These are phyloP conservation scores for Megaceryle torquata DNA, from an alignment of 2,113 vertebrate genomes.

Conservation along the genomic window DNA sequence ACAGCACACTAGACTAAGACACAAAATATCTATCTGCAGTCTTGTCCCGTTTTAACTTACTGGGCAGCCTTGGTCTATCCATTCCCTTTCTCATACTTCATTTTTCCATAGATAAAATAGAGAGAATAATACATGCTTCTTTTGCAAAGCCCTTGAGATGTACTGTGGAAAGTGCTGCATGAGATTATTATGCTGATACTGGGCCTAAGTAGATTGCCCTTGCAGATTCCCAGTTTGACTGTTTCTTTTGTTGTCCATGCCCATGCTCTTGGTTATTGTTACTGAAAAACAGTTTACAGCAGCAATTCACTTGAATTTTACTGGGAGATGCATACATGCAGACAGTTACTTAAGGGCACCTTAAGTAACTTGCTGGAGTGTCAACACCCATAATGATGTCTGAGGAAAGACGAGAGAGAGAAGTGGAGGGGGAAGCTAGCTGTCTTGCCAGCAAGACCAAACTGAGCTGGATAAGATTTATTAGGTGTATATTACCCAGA, in stretches of 20 bases:
- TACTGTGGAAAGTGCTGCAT: background rate
- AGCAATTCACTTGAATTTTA: background rate
- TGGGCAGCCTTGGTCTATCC: background rate
- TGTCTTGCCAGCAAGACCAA: slow-evolving; percentile 41
- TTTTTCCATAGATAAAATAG: background rate
- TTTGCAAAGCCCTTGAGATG: background rate
- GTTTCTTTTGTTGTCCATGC: background rate
- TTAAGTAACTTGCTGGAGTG: slow-evolving; percentile 45
- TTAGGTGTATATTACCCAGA: slow-evolving; percentile 45
- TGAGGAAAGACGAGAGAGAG: slow-evolving; percentile 49
- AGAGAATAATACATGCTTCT: background rate
- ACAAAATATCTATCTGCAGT: background rate
- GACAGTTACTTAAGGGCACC: slow-evolving; percentile 40
- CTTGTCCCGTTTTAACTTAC: background rate
- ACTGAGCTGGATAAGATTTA: slow-evolving; percentile 40
- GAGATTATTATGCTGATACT: background rate
- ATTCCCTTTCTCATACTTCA: background rate
- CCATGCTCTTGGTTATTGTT: background rate
- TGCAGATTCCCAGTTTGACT: background rate
- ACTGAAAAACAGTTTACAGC: background rate
- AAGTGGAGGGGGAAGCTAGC: slow-evolving; percentile 43
- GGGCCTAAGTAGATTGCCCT: background rate
- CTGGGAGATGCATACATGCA: background rate
- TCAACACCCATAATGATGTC: slow-evolving; percentile 56
- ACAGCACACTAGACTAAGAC: background rate